Base-by-base conservation (phyloP, 1,140 invertebrate genomes). In the Littorina saxatilis region DNA sequence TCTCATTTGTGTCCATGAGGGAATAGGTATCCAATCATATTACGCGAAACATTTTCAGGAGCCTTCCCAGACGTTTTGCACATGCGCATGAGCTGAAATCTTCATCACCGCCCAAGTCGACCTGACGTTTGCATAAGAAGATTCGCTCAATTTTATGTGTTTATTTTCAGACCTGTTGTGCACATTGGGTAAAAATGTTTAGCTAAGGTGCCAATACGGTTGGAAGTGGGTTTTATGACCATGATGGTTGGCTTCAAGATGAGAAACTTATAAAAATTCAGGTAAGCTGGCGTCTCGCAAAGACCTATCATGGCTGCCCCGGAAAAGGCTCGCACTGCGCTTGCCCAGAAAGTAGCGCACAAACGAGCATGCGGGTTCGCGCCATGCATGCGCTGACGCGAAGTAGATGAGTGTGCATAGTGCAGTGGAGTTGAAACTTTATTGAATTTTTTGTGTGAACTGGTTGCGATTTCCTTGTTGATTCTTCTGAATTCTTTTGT, bases 181-280 rank as follows among this genome's bases (percentile, higher is more conserved):
- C 39, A 29, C 79, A 55, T 78, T 77, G 52, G 80, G 84, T 84
- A 80, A 88, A 90, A 90, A 91, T 89, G 87, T 91, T 82, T 78
- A 88, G 89, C 84, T 91, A 84, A 90, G 72, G 70, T 70, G 81
- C 81, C 87, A 72, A 85, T 86, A 80, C 83, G 85, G 87, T 88
- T 87, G 90, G 90, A 91, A 91, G 87, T 90, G 89, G 85, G 87
- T 83, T 89, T 88, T 87, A 85, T 89, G 87, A 84, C 87, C 87
- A 82, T 81, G 88, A 91, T 91, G 90, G 87, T 82, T 83, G 83
- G 83, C 80, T 82, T 86, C 79, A 85, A 82, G 82, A 77, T 78
- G 84, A 84, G 76, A 90, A 88, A 88, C 84, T 85, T 87, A 86
- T 89, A 85, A 91, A 88, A 87, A 87, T 81, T 84, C 58, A 81